Evolutionary conservation across 1,140 invertebrate genomes (phyloP).

Genomic region (Drosophila aff.): DNA sequence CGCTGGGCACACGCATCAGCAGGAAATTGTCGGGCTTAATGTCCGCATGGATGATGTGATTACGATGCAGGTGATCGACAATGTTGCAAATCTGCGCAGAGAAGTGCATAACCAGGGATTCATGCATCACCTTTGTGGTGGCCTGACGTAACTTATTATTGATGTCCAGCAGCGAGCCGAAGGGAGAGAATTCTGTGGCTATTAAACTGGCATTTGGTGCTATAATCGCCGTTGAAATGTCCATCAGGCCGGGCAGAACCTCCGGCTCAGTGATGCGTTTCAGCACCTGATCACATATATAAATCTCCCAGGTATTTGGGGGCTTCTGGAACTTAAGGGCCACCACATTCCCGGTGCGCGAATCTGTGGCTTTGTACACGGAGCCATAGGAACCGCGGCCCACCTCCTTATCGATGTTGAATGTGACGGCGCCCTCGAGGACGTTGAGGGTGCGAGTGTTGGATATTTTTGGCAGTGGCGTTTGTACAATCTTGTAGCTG

Average conservation of each 20-base stretch:
- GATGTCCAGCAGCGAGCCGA: constrained; percentile 92
- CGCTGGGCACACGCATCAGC: constrained; percentile 87
- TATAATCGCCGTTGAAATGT: constrained; percentile 89
- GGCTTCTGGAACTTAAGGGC: constrained; percentile 92
- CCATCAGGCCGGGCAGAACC: constrained; percentile 88
- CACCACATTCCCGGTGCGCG: constrained; percentile 87
- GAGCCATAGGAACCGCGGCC: constrained; percentile 92
- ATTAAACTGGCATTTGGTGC: constrained; percentile 92
- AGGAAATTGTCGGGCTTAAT: constrained; percentile 99
- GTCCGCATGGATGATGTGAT: constrained; percentile 97
- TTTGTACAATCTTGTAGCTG: constrained; percentile 80
- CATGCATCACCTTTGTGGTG: constrained; percentile 89
- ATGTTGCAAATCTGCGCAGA: constrained; percentile 95
- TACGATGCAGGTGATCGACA: constrained; percentile 94
- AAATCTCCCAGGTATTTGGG: constrained; percentile 92
- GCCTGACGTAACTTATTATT: constrained; percentile 90
- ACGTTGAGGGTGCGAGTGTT: constrained; percentile 85
- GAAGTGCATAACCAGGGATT: constrained; percentile 92
- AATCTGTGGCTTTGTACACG: constrained; percentile 87
- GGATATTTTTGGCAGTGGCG: constrained; percentile 85
- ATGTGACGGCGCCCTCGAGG: constrained; percentile 86
- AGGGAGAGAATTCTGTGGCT: constrained; percentile 91
- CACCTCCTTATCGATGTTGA: constrained; percentile 90
- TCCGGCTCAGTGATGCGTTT: constrained; percentile 67
- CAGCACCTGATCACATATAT: constrained; percentile 90